These are phyloP conservation scores for Chydorus sphaericus DNA, from an alignment of 2,888 invertebrate genomes.

Conservation along the genomic window DNA sequence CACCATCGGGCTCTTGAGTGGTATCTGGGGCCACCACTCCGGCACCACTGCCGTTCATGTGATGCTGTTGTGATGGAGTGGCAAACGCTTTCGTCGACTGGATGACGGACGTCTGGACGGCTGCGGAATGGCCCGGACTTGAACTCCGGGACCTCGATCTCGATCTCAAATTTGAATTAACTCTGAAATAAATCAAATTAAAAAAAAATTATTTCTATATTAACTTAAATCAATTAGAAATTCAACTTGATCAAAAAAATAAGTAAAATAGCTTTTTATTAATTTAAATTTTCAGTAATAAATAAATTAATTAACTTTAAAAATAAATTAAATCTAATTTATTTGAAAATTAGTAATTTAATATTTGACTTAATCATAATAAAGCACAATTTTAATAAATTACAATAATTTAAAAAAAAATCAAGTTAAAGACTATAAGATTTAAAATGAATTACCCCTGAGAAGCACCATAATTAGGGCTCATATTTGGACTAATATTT, in stretches of 20 bases:
- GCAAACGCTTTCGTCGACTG: constrained; percentile 50
- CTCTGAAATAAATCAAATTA: background rate
- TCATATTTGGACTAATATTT: constrained; percentile 11
- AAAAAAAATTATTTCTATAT: background rate
- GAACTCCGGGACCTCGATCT: constrained; percentile 7
- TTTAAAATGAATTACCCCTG: background rate
- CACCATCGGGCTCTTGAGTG: constrained; percentile 31
- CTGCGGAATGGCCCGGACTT: constrained; percentile 11
- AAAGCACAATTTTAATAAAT: background rate
- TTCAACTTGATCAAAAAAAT: background rate
- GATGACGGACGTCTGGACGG: constrained; percentile 57
- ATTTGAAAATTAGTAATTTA: background rate
- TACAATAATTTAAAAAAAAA: background rate
- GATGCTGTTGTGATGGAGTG: constrained; percentile 9
- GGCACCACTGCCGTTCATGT: background rate
- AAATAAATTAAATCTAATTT: no score
- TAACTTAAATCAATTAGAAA: background rate
- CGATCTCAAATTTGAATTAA: background rate
- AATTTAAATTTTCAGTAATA: background rate
- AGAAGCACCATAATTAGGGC: constrained; percentile 13
- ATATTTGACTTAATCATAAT: background rate
- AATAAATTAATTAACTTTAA: background rate
- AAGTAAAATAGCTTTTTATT: background rate
- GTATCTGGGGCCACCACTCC: background rate
- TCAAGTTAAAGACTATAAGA: background rate